Evolutionary conservation across 2,888 invertebrate genomes (phyloP).

Genomic region (Temnothorax unifasciatus): DNA sequence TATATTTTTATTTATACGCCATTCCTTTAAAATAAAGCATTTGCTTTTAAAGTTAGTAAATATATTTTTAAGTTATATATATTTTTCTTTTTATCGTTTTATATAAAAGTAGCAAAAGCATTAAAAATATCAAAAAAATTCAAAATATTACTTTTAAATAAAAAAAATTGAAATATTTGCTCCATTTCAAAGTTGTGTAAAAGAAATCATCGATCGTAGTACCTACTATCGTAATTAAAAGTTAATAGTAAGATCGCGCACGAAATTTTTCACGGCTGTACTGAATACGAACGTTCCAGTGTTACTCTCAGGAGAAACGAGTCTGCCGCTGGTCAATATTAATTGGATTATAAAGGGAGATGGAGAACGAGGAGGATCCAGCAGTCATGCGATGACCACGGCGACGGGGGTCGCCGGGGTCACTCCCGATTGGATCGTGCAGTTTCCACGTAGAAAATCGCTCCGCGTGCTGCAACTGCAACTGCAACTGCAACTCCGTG

Average conservation of each 20-base stretch:
- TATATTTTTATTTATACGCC: neutral
- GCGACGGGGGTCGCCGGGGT: slow-evolving; percentile 68
- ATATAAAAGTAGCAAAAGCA: neutral
- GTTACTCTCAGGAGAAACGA: neutral
- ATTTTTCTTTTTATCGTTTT: neutral
- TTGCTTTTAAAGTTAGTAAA: neutral
- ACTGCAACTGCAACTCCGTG: slow-evolving; percentile 63
- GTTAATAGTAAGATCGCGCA: neutral
- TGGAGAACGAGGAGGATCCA: slow-evolving; percentile 57
- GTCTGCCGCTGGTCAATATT: slow-evolving; percentile 32
- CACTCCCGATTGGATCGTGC: slow-evolving; percentile 73
- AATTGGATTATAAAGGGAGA: slow-evolving; percentile 23
- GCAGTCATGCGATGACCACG: slow-evolving; percentile 64
- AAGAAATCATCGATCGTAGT: neutral
- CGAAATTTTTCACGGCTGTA: neutral
- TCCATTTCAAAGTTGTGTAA: neutral
- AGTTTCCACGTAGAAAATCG: slow-evolving; percentile 76
- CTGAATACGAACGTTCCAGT: neutral
- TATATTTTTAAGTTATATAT: neutral
- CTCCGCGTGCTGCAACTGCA: slow-evolving; percentile 74
- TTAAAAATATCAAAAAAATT: neutral
- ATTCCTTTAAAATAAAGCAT: neutral
- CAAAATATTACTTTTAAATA: neutral
- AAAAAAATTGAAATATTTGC: neutral
- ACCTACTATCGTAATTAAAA: neutral